Base-by-base conservation (phyloP, 1,140 invertebrate genomes). In the Drosophila tristis region DNA sequence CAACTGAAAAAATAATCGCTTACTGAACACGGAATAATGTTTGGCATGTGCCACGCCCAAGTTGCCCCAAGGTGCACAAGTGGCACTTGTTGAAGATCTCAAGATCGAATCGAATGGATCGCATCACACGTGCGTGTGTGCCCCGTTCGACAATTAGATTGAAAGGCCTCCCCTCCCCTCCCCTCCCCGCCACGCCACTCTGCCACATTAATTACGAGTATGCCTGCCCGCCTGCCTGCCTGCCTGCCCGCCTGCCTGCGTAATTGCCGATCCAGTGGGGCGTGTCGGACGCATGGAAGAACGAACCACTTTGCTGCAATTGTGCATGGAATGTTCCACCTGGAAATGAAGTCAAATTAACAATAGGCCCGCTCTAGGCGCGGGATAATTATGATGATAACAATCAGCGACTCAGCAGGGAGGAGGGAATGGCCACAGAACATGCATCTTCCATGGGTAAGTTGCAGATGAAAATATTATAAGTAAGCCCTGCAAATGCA, bases 1-100 rank as follows among this genome's bases (percentile, higher is more conserved):
- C 79, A 87, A 84, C 84, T 79, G 79, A 87, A 87, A 87, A 87
- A 87, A 87, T 87, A 87, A 87, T 89, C 79, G 84, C 85, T 87
- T 87, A 87, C 81, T 89, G 84, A 87, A 84, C 84, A 84, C 80
- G 78, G 73, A 57, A 60, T 39, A 58, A 13, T 13, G 11, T 39
- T 51, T 35, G 65, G 65, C 65, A 70, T 68, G 66, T 58, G 68
- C 64, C 74, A 78, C 81, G 82, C 82, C 81, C 74, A 54, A 29
- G 26, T 2, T 31, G n/a, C 23, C 57, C 20, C 20, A 56, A 78
- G 55, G 49, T 64, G 62, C 73, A 51, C 55, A 78, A 62, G 70
- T 82, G 74, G 53, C 80, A 84, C 80, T 79, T 85, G 71, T 61
- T 59, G 49, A 29, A 39, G 61, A 42, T 15, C n/a, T 59, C 43